Evolutionary conservation across 2,797 vertebrate genomes (phyloP).

Genomic region (Clarias platycephalus): DNA sequence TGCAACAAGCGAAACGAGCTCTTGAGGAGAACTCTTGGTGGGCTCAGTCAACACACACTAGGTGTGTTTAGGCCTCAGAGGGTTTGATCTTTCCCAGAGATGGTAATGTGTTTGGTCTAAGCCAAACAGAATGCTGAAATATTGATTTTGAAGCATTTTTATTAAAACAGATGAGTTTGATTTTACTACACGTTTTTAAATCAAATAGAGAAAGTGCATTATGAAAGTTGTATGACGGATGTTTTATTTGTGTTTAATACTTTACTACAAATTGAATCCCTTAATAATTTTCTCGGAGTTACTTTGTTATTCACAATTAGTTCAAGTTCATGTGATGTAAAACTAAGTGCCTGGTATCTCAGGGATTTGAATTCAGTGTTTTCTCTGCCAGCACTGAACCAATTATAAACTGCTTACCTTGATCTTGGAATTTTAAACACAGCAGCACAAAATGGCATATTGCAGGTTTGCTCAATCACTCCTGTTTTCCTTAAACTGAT

Average conservation of each 20-base stretch:
- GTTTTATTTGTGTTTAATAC: slow-evolving; percentile 12
- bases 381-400: slow-evolving; percentile 41
- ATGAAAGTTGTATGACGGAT: neutral
- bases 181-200: neutral
- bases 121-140: slow-evolving; percentile 7
- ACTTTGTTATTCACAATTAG: slow-evolving; percentile 7
- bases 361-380: slow-evolving; percentile 61
- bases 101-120: neutral
- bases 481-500: neutral
- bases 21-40: slow-evolving; percentile 4
- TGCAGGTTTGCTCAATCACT: neutral
- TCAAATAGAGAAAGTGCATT: neutral
- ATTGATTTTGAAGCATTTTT: slow-evolving; percentile 7
- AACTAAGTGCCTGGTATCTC: slow-evolving; percentile 71
- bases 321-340: slow-evolving; percentile 26
- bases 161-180: neutral
- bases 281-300: slow-evolving; percentile 36
- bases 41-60: neutral
- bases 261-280: neutral
- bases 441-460: neutral
- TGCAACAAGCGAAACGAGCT: neutral
- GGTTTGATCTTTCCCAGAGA: slow-evolving; percentile 15
- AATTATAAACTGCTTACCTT: slow-evolving; percentile 36
- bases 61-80: neutral
- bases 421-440: slow-evolving; percentile 11